Evolutionary conservation across 2,113 vertebrate genomes (phyloP).

Genomic region (Phoenicopterus ruber): DNA sequence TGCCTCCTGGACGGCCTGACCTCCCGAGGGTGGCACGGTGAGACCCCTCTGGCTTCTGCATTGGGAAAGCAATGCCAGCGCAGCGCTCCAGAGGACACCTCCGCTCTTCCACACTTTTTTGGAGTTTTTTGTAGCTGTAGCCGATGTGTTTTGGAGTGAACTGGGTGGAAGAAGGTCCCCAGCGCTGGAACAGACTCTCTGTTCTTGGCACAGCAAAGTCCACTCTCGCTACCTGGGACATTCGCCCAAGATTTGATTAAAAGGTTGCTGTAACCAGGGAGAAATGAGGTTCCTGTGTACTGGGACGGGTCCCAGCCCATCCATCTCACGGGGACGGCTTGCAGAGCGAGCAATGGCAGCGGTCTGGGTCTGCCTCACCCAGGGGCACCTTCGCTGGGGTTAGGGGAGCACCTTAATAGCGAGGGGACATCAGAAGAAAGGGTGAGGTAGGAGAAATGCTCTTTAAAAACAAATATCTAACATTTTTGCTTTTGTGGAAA

Average conservation of each 20-base stretch:
- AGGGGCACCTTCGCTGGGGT: neutral
- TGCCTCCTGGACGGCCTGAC: neutral
- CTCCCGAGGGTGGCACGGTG: neutral
- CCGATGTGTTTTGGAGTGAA: neutral
- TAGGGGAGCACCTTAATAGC: too few relatives aligned
- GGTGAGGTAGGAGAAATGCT: neutral
- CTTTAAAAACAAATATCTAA: neutral
- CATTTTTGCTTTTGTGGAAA: neutral
- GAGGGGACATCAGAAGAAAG: neutral
- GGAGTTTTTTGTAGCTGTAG: neutral
- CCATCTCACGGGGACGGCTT: neutral
- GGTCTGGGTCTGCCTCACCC: neutral
- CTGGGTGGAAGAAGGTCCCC: neutral
- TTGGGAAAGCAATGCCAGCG: accelerated
- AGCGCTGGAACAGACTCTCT: neutral
- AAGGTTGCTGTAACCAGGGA: neutral
- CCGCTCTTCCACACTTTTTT: neutral
- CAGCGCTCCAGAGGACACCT: neutral
- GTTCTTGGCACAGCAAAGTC: conserved; percentile 25
- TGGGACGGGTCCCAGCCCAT: conserved; percentile 9
- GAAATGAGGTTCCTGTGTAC: neutral
- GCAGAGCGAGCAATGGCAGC: accelerated
- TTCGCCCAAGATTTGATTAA: conserved; percentile 36
- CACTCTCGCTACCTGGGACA: neutral
- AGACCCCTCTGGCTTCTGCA: neutral